Evolutionary conservation across 2,888 invertebrate species (phyloP).

Genomic region (Crossocerus cetratus): DNA sequence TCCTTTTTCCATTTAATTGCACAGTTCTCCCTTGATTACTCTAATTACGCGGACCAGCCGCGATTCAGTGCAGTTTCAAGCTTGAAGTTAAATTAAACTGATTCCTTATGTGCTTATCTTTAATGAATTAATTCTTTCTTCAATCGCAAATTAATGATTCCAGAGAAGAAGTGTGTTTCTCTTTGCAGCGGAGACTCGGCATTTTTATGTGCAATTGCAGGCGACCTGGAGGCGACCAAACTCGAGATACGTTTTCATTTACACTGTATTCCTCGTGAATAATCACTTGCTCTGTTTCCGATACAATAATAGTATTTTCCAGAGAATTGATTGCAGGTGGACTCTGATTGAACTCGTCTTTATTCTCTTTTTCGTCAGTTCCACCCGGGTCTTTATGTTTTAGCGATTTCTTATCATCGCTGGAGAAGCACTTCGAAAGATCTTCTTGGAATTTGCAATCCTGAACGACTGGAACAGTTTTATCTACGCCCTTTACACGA

Average conservation of each 20-base stretch:
- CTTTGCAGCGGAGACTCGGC: constrained; percentile 63
- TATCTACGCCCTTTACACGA: constrained; percentile 23
- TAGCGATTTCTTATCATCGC: constrained; percentile 16
- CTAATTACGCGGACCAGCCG: too few species aligned
- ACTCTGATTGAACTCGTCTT: neutral
- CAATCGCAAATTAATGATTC: constrained; percentile 62
- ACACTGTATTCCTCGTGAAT: too few species aligned
- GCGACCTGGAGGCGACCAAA: constrained; percentile 62
- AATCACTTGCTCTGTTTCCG: too few species aligned
- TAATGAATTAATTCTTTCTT: neutral
- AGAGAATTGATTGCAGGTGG: too few species aligned
- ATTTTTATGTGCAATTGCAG: constrained; percentile 78
- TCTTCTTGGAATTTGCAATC: constrained; percentile 56
- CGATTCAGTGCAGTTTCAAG: too few species aligned
- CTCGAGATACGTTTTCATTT: constrained; percentile 9
- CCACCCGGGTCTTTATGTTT: constrained; percentile 21
- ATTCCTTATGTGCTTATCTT: too few species aligned
- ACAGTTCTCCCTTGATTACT: too few species aligned
- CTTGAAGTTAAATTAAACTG: too few species aligned
- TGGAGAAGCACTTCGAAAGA: constrained; percentile 14
- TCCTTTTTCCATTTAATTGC: too few species aligned
- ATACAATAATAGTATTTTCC: too few species aligned
- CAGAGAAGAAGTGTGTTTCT: constrained; percentile 63
- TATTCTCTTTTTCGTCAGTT: constrained; percentile 12
- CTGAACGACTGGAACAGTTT: constrained; percentile 41